Base-by-base conservation (phyloP, 1,140 invertebrate genomes). In the Drosophila quadrilineata region DNA sequence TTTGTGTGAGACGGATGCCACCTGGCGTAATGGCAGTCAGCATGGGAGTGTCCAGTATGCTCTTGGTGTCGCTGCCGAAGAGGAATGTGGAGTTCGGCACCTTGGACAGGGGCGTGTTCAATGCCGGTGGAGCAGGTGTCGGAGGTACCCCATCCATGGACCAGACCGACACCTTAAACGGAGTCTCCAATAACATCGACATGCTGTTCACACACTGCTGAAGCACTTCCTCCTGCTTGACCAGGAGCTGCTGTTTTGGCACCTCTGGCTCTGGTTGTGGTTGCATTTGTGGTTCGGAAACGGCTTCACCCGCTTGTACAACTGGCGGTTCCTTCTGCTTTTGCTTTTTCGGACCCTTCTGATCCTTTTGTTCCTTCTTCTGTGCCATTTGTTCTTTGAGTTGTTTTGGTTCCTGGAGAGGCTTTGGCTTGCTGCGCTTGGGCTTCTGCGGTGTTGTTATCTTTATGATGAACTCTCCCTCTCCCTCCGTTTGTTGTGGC, bases 21-120 rank as follows among this genome's bases (percentile, higher is more conserved):
- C n/a, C 88, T 0, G 88, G 88, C 4, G 88, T 89, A 3, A 89
- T 87, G n/a, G 88, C 85, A 14, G 69, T 84, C 14, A 89, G 28
- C 50, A 77, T 65, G 3, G 88, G 88, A 2, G 88, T 89, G 6
- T 80, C 73, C 9, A 88, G 16, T 3, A 88, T 84, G 16, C 87
- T 88, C 43, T 88, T 88, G 0, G 87, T 88, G 3, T 87, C 65
- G 35, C 84, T 87, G 6, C 84, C 87, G 19, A 88, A 88, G 0
- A 88, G 75, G 10, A 75, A 88, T n/a, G 67, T 49, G 16, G 70
- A 71, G 1, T 67, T 67, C 49, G 82, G 16, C 29, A 53, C 22
- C 12, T 84, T 84, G 19, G 69, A 35, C 16, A 66, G 77, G 6
- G 77, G 77, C 21, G 77, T 84, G n/a, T 71, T 41, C 2, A 74